A percentile compares a stretch with the other conserved stretches of the same genome.
phyloP scores from a whole-genome alignment of 1,140 invertebrate species.

The Homarus americanus region DNA sequence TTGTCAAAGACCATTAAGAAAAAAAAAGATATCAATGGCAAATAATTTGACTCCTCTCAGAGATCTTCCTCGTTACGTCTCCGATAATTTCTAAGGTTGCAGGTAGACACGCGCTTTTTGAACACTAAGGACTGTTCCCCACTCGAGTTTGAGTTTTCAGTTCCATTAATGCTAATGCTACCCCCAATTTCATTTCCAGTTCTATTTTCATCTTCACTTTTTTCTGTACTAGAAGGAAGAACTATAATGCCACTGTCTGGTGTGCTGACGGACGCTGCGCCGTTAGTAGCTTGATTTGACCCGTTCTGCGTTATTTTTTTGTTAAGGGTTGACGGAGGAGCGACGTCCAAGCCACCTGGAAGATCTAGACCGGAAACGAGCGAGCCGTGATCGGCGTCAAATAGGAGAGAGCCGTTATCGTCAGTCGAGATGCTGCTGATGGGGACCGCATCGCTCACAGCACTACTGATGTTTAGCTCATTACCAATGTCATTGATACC shows the following conservation, averaged over 20 bases:
- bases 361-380: conserved; percentile 57
- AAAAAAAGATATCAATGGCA: conserved; percentile 2
- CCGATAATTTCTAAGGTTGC: conserved; percentile 60
- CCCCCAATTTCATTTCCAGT: conserved; percentile 30
- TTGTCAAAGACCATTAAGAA: background rate
- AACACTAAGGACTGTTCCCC: conserved; percentile 35
- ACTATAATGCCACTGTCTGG: conserved; percentile 36
- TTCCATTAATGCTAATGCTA: conserved; percentile 29
- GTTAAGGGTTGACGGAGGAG: conserved; percentile 13
- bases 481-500: conserved; percentile 49
- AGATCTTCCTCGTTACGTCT: conserved; percentile 56
- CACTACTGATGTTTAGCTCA: conserved; percentile 57
- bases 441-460: conserved; percentile 58
- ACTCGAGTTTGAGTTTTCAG: conserved; percentile 32
- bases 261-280: conserved; percentile 39
- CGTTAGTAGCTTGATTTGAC: conserved; percentile 47
- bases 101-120: conserved; percentile 47
- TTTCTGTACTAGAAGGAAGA: conserved; percentile 28
- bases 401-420: conserved; percentile 58
- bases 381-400: conserved; percentile 43
- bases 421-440: conserved; percentile 58
- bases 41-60: conserved; percentile 31
- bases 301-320: conserved; percentile 57
- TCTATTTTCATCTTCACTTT: conserved; percentile 38
- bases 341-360: conserved; percentile 23